Percentiles rank a stretch among this genome's conserved stretches.
phyloP scores from a whole-genome alignment of 2,888 invertebrate species.

The Diadegma fenestrale region DNA sequence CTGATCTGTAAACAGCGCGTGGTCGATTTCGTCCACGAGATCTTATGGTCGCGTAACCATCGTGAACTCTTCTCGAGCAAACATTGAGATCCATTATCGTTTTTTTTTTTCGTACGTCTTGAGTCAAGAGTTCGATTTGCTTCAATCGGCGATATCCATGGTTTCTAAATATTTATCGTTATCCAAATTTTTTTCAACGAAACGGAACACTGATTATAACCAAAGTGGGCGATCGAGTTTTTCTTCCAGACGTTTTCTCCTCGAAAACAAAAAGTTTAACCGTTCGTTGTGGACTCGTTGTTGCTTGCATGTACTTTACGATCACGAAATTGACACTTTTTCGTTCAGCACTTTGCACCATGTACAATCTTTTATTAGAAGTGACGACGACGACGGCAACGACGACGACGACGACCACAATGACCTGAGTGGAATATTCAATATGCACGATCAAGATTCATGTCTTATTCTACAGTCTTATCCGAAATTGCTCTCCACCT shows the following conservation, averaged over 20 bases:
- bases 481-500: constrained; percentile 67
- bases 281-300: constrained; percentile 16
- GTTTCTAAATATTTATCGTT: neutral
- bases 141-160: constrained; percentile 22
- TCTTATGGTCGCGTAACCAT: constrained; percentile 95
- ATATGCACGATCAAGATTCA: constrained; percentile 51
- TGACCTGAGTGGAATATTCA: constrained; percentile 63
- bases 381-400: constrained; percentile 45
- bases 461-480: constrained; percentile 65
- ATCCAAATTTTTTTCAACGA: neutral
- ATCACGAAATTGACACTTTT: constrained; percentile 53
- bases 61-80: constrained; percentile 88
- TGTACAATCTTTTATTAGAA: constrained; percentile 51
- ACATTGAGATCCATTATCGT: constrained; percentile 80
- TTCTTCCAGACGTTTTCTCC: neutral
- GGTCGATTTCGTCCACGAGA: constrained; percentile 86
- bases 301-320: constrained; percentile 28
- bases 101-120: neutral
- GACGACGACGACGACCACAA: constrained; percentile 43
- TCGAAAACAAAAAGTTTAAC: constrained; percentile 13
- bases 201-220: neutral
- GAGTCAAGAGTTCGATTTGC: neutral
- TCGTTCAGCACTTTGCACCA: constrained; percentile 38
- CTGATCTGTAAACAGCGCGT: constrained; percentile 80
- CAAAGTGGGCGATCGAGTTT: constrained; percentile 24